Percentiles rank a stretch among this genome's conserved stretches.
Conservation (phyloP, 2,113 vertebrate genomes). For the Excalfactoria chinensis region DNA sequence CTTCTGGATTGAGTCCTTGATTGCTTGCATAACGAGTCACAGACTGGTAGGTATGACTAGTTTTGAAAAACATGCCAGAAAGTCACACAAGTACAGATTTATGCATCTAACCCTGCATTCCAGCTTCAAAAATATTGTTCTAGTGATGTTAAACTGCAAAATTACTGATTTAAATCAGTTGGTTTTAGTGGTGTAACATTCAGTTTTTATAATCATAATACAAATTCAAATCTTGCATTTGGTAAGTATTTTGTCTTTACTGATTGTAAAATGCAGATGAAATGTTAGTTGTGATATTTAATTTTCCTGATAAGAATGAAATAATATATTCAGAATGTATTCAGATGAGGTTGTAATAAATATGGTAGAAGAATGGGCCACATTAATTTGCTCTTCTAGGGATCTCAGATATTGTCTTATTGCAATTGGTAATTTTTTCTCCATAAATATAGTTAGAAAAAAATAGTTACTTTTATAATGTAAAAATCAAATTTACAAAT, state of each 20-base stretch:
- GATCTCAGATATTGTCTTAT: neutral
- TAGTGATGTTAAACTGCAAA: neutral
- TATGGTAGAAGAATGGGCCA: neutral
- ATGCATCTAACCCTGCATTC: neutral
- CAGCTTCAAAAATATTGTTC: neutral
- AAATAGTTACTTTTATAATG: no score
- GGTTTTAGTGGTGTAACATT: neutral
- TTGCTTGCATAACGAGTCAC: neutral
- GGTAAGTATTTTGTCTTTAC: neutral
- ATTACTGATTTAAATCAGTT: neutral
- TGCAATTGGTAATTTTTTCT: neutral
- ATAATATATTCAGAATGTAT: neutral
- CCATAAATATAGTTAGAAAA: neutral
- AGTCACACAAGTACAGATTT: neutral
- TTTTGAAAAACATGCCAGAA: neutral
- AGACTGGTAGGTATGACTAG: neutral
- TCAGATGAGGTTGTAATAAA: neutral
- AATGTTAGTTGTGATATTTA: neutral
- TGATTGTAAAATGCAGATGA: neutral
- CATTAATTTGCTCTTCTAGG: neutral
- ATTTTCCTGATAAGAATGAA: neutral
- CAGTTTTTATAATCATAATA: neutral
- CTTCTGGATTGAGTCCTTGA: neutral
- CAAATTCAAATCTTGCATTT: neutral
- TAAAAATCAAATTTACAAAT: neutral